Percentiles rank a stretch among this genome's conserved stretches.
Conservation (phyloP, 2,888 invertebrate species). For the Pollenia amentaria region DNA sequence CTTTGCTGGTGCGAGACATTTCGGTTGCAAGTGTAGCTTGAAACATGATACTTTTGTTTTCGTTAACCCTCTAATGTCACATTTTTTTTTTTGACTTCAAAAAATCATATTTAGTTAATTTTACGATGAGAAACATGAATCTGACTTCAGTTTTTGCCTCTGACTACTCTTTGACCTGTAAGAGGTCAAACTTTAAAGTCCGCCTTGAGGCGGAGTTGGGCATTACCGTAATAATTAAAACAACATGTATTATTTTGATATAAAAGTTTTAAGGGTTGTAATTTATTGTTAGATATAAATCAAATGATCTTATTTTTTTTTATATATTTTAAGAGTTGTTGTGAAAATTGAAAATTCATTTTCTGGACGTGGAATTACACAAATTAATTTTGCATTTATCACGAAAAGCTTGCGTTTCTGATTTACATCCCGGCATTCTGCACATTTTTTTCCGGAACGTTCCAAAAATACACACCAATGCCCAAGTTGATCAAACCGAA, state of each 20-base stretch:
- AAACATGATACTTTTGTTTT: too few species aligned
- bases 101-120: too few species aligned
- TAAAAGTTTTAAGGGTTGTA: neutral
- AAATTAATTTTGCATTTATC: constrained; percentile 30
- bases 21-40: too few species aligned
- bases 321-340: neutral
- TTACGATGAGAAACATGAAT: too few species aligned
- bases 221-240: neutral
- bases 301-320: neutral
- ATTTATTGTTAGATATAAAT: too few species aligned
- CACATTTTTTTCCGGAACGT: constrained; percentile 1
- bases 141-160: too few species aligned
- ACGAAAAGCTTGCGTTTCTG: constrained; percentile 27
- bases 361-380: constrained; percentile 3
- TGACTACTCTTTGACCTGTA: too few species aligned
- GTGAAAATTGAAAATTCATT: neutral
- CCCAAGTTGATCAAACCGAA: constrained; percentile 1
- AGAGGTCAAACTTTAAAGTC: too few species aligned
- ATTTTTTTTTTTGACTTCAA: too few species aligned
- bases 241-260: neutral
- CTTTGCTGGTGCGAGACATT: too few species aligned
- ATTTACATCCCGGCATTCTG: constrained; percentile 12
- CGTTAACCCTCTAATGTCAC: too few species aligned
- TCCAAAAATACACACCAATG: constrained; percentile 9
- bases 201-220: too few species aligned